Evolutionary conservation across 2,797 vertebrate species (phyloP).

Genomic region (Poecilia velifera): DNA sequence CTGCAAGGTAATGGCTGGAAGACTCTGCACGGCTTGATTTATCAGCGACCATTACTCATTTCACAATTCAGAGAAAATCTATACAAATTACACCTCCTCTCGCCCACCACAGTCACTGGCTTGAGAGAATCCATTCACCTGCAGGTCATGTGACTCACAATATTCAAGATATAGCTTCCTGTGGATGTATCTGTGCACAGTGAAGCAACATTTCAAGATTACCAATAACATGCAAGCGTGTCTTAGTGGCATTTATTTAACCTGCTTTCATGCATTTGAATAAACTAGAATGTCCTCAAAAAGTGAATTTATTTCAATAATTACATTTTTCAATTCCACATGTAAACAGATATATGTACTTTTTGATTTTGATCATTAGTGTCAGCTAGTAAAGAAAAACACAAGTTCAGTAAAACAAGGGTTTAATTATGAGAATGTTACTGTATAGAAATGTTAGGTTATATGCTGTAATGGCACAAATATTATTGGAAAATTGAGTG

Average conservation of each 20-base stretch:
- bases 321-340: not conserved
- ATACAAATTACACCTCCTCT: not conserved
- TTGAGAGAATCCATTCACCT: not conserved
- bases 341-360: no score
- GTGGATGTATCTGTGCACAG: not conserved
- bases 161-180: conserved; percentile 1
- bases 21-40: not conserved
- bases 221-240: not conserved
- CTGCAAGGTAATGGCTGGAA: not conserved
- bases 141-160: not conserved
- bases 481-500: not conserved
- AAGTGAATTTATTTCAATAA: not conserved
- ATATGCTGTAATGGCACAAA: not conserved
- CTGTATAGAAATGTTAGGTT: not conserved
- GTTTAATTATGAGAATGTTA: not conserved
- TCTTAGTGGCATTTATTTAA: not conserved
- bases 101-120: not conserved
- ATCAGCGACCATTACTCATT: not conserved
- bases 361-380: not conserved
- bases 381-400: not conserved
- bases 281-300: not conserved
- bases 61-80: conserved; percentile 1
- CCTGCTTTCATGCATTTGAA: not conserved
- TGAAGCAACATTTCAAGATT: not conserved
- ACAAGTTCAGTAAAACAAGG: not conserved